phyloP scores from a whole-genome alignment of 2,888 invertebrate genomes.

The Pristionchus maxplancki region DNA sequence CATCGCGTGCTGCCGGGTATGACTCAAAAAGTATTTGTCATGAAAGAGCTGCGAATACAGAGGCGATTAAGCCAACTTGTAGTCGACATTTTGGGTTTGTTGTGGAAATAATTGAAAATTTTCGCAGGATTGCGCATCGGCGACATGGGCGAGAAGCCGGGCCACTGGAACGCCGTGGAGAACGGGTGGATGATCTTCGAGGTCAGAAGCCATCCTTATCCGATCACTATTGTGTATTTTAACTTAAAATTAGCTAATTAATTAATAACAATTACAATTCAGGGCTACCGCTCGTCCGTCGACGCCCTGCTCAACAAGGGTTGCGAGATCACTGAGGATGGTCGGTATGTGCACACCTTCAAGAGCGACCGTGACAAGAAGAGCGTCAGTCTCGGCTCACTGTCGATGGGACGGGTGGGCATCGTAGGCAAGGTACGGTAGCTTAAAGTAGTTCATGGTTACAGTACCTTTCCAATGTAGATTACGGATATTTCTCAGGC shows the following conservation, averaged over 20 bases:
- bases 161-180: slow-evolving; percentile 89
- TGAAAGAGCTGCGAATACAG: too few relatives aligned
- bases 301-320: slow-evolving; percentile 90
- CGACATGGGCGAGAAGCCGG: slow-evolving; percentile 93
- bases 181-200: slow-evolving; percentile 84
- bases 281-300: slow-evolving; percentile 89
- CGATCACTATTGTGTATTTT: too few relatives aligned
- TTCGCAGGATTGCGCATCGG: slow-evolving; percentile 91
- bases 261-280: too few relatives aligned
- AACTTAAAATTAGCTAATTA: too few relatives aligned
- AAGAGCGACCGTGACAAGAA: slow-evolving; percentile 80
- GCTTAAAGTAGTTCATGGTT: too few relatives aligned
- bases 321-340: slow-evolving; percentile 91
- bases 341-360: slow-evolving; percentile 90
- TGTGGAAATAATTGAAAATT: too few relatives aligned
- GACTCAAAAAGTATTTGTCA: neutral
- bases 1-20: slow-evolving; percentile 12
- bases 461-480: neutral
- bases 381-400: slow-evolving; percentile 64
- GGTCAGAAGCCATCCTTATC: too few relatives aligned
- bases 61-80: too few relatives aligned
- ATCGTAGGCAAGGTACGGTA: slow-evolving; percentile 82
- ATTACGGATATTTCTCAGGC: slow-evolving; percentile 76
- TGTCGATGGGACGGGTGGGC: slow-evolving; percentile 84
- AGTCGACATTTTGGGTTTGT: too few relatives aligned